Conservation (phyloP, 2,113 vertebrate genomes). For the Actinemys pallida region DNA sequence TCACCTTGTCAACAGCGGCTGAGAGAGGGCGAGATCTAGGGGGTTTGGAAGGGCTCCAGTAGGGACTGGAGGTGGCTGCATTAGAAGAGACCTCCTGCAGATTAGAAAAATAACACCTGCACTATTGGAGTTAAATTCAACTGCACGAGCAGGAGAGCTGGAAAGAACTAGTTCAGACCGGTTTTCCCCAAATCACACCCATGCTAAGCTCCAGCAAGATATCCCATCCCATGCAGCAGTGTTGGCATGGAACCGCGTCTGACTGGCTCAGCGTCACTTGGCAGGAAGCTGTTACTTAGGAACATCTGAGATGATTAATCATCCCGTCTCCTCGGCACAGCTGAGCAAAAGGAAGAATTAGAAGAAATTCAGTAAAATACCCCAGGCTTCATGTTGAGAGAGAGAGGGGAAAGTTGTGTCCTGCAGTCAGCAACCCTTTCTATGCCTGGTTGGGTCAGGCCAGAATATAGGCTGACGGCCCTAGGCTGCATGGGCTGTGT, state of each 20-base stretch:
- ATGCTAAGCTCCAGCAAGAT: neutral
- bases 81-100: neutral
- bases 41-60: neutral
- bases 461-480: neutral
- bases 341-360: neutral
- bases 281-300: neutral
- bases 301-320: fast-evolving
- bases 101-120: neutral
- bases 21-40: neutral
- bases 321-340: neutral
- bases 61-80: neutral
- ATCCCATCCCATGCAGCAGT: neutral
- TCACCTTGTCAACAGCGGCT: neutral
- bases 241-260: neutral
- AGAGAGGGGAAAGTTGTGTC: neutral
- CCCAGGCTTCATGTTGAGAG: neutral
- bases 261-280: neutral
- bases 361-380: neutral
- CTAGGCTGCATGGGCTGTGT: neutral
- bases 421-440: neutral
- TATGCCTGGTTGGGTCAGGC: neutral
- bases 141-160: neutral
- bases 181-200: neutral
- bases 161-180: neutral
- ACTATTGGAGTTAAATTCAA: neutral